A percentile compares a stretch with the other conserved stretches of the same genome.
Conservation (phyloP, 2,113 vertebrate genomes). For the Turdus rufiventris region DNA sequence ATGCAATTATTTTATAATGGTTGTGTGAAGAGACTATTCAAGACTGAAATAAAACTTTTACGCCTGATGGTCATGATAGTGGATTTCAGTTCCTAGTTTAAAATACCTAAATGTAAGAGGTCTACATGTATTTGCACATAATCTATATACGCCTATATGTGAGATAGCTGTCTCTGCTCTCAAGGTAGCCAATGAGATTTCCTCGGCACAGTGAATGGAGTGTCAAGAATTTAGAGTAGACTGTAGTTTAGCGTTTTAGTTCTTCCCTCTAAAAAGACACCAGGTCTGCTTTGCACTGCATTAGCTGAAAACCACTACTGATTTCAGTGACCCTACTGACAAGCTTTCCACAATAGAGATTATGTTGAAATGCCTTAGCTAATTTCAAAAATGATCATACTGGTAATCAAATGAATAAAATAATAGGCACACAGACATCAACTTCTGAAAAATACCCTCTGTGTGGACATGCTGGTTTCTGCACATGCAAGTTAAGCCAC, state of each 20-base stretch:
- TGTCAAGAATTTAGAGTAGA: neutral
- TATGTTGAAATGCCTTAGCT: neutral
- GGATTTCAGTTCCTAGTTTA: neutral
- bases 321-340: neutral
- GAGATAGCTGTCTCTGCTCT: neutral
- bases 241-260: neutral
- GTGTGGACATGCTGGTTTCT: neutral
- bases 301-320: neutral
- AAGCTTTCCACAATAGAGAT: neutral
- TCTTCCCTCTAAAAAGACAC: neutral
- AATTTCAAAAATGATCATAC: neutral
- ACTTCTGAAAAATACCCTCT: neutral
- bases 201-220: neutral
- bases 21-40: neutral
- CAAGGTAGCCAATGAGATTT: neutral
- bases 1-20: neutral
- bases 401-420: neutral
- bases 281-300: neutral
- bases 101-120: neutral
- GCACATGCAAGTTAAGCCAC: neutral
- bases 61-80: neutral
- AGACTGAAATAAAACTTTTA: neutral
- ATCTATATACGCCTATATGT: neutral
- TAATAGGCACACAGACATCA: neutral
- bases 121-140: neutral